Percentiles rank a stretch among this genome's conserved stretches.
phyloP scores from a whole-genome alignment of 2,113 vertebrate species.

The Myiozetetes cayanensis region DNA sequence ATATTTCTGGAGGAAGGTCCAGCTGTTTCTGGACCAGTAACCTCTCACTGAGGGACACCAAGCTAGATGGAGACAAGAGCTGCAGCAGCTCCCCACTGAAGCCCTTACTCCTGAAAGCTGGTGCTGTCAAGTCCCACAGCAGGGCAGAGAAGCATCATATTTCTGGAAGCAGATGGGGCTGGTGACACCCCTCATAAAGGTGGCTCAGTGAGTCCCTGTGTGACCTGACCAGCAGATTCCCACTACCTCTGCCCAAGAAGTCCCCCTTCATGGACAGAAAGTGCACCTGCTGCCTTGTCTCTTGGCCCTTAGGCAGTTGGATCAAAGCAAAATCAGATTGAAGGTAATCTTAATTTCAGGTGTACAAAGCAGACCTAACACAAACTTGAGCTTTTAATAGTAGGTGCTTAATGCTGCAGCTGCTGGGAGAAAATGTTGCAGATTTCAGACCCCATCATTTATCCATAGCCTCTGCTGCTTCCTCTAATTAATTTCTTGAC shows the following conservation, averaged over 20 bases:
- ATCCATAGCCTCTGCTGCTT: background rate
- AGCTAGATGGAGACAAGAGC: background rate
- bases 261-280: background rate
- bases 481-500: background rate
- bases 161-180: background rate
- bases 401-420: background rate
- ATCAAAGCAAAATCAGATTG: background rate
- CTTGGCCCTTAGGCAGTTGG: background rate
- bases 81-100: background rate
- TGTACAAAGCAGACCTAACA: background rate
- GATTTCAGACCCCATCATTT: background rate
- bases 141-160: background rate
- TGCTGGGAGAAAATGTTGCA: background rate
- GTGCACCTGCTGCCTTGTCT: accelerated
- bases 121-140: background rate
- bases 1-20: background rate
- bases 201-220: background rate
- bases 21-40: background rate
- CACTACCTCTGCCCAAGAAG: background rate
- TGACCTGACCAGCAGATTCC: background rate
- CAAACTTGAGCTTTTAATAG: background rate
- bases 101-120: background rate
- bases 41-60: background rate
- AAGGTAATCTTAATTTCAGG: background rate
- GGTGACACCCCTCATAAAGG: background rate